These are phyloP conservation scores for Phaedon cochleariae DNA, from an alignment of 2,888 invertebrate genomes.

Conservation along the genomic window DNA sequence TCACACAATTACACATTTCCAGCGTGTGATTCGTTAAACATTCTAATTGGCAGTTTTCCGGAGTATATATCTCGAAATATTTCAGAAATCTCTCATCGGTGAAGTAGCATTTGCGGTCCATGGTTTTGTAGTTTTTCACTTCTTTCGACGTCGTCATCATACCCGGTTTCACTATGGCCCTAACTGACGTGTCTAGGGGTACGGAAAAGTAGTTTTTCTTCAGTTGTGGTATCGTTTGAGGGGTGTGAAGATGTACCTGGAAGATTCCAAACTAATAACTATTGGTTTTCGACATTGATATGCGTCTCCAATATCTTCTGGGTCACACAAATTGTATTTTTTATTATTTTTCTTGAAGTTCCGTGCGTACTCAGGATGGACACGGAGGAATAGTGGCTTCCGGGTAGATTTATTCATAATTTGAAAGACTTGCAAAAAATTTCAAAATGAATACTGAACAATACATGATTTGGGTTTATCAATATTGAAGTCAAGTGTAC, in stretches of 20 bases:
- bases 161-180: conserved; percentile 73
- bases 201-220: conserved; percentile 74
- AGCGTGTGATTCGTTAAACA: conserved; percentile 74
- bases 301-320: no score
- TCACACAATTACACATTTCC: conserved; percentile 56
- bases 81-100: conserved; percentile 69
- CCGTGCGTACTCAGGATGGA: no score
- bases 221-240: conserved; percentile 71
- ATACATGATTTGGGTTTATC: no score
- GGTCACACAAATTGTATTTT: no score
- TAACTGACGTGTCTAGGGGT: conserved; percentile 73
- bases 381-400: no score
- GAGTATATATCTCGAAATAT: conserved; percentile 74
- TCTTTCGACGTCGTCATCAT: conserved; percentile 76
- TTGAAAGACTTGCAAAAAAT: no score
- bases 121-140: conserved; percentile 23
- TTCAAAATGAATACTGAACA: no score
- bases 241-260: conserved; percentile 71
- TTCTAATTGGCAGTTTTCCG: conserved; percentile 75
- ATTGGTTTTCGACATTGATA: no score
- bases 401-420: no score
- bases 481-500: no score
- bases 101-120: conserved; percentile 73
- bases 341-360: no score
- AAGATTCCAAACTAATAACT: no score